Percentiles rank a stretch among this genome's conserved stretches.
Evolutionary conservation across 1,140 invertebrate genomes (phyloP).

Genomic region (Eriosoma lanigerum): DNA sequence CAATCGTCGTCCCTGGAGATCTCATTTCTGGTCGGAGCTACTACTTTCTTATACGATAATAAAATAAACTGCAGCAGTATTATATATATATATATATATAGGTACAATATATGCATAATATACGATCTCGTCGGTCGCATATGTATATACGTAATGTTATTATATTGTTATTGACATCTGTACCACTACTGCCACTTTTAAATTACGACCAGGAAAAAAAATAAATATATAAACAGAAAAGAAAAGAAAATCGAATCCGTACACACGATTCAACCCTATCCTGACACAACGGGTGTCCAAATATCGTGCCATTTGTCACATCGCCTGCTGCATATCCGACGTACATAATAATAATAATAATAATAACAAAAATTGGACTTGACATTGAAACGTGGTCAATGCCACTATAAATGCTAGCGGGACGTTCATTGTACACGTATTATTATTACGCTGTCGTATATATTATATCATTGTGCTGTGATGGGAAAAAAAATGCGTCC

Average conservation of each 20-base stretch:
- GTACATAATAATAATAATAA: not conserved
- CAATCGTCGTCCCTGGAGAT: not conserved
- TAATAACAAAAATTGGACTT: not conserved
- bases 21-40: slow-evolving; percentile 34
- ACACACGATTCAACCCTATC: slow-evolving; percentile 39
- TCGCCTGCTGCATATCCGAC: not conserved
- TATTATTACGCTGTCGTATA: not conserved
- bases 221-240: not conserved
- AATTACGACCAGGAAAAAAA: slow-evolving; percentile 1
- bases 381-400: slow-evolving; percentile 44
- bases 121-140: not conserved
- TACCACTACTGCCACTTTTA: not conserved
- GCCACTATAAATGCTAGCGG: not conserved
- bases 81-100: no score
- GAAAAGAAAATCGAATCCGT: not conserved
- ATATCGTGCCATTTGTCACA: slow-evolving; percentile 9
- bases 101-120: no score
- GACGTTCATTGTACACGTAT: not conserved
- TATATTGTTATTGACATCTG: not conserved
- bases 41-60: not conserved
- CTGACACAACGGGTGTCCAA: slow-evolving; percentile 10
- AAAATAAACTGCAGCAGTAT: no score
- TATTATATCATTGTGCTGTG: not conserved
- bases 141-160: no score
- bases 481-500: slow-evolving; percentile 1